These are phyloP conservation scores for Sussaba pulchella DNA, from an alignment of 2,888 invertebrate genomes.

Conservation along the genomic window DNA sequence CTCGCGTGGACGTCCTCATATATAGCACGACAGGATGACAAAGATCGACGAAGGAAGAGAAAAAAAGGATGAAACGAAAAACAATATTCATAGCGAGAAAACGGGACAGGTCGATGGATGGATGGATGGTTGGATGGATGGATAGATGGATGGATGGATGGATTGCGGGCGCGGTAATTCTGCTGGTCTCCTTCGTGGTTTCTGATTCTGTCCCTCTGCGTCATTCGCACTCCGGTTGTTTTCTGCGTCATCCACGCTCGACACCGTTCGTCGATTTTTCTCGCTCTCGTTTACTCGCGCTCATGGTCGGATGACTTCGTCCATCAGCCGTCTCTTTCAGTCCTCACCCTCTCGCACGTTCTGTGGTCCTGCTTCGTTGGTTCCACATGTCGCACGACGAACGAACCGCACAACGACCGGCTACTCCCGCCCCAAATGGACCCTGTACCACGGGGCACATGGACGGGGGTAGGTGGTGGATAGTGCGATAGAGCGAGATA, in stretches of 20 bases:
- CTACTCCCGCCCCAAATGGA: conserved; percentile 81
- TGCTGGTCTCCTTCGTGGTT: conserved; percentile 42
- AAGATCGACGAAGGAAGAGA: conserved; percentile 14
- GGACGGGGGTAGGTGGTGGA: conserved; percentile 54
- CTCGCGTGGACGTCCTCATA: conserved; percentile 56
- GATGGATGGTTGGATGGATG: conserved; percentile 58
- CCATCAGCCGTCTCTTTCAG: conserved; percentile 36
- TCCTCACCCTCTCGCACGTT: conserved; percentile 64
- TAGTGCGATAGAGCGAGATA: conserved; percentile 43
- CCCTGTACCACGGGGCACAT: conserved; percentile 70
- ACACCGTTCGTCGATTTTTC: conserved; percentile 24
- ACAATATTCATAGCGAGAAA: conserved; percentile 35
- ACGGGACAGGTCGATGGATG: conserved; percentile 47
- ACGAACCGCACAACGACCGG: conserved; percentile 66
- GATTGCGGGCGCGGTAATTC: conserved; percentile 64
- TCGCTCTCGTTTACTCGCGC: conserved; percentile 72
- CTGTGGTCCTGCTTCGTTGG: conserved; percentile 82
- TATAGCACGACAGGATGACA: conserved; percentile 22
- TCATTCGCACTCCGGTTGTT: conserved; percentile 46
- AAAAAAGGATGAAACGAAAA: conserved; percentile 6
- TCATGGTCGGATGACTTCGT: conserved; percentile 68
- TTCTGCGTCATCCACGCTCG: neutral
- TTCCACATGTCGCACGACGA: conserved; percentile 81
- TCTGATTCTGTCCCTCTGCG: conserved; percentile 38
- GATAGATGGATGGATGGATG: conserved; percentile 78